phyloP scores from a whole-genome alignment of 2,888 invertebrate species.

The Odontomyia ornata region DNA sequence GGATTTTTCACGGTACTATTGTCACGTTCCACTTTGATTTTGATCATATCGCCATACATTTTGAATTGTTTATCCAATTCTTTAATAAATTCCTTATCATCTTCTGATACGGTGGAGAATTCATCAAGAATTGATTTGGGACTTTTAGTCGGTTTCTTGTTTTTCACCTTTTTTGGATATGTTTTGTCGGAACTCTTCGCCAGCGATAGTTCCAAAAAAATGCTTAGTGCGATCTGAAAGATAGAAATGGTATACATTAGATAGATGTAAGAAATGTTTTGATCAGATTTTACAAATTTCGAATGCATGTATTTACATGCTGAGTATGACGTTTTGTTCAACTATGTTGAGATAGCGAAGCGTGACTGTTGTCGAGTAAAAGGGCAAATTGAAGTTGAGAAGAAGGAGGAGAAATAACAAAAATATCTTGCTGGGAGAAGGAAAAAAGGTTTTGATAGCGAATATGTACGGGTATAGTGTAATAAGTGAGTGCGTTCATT shows the following conservation, averaged over 20 bases:
- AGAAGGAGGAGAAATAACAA: too few species aligned
- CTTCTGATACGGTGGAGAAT: constrained; percentile 59
- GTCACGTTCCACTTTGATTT: constrained; percentile 62
- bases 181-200: constrained; percentile 51
- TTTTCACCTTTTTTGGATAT: constrained; percentile 61
- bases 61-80: constrained; percentile 64
- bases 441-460: too few species aligned
- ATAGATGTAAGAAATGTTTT: too few species aligned
- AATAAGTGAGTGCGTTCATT: too few species aligned
- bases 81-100: constrained; percentile 62
- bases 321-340: too few species aligned
- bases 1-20: constrained; percentile 58
- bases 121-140: constrained; percentile 56
- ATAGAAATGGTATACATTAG: not conserved
- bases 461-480: too few species aligned
- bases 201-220: constrained; percentile 6
- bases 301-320: too few species aligned
- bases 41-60: constrained; percentile 61
- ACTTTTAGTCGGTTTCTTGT: constrained; percentile 55
- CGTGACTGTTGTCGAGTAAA: too few species aligned
- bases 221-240: constrained; percentile 27
- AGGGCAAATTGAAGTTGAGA: too few species aligned
- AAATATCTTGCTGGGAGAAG: too few species aligned
- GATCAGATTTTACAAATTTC: too few species aligned
- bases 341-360: too few species aligned